Conservation (phyloP, 2,113 vertebrate species). For the Lynx canadensis region DNA sequence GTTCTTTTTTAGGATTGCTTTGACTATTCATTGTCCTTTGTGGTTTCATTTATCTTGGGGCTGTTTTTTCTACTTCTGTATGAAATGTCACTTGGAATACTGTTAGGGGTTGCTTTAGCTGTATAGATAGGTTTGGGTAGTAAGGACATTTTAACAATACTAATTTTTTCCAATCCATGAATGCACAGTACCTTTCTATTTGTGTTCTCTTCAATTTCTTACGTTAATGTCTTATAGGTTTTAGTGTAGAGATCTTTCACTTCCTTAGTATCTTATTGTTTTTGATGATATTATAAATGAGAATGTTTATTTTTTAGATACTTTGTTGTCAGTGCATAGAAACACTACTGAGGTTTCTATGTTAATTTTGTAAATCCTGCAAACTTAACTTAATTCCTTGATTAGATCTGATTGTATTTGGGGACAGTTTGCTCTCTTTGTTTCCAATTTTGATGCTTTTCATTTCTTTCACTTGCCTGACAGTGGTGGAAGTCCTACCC, state of each 20-base stretch:
- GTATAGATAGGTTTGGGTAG: not conserved
- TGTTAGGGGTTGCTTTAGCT: not conserved
- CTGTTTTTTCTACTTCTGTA: not conserved
- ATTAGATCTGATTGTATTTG: not conserved
- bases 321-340: not conserved
- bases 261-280: not conserved
- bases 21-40: not conserved
- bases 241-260: not conserved
- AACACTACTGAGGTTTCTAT: not conserved
- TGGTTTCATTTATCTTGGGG: not conserved
- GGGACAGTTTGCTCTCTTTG: not conserved
- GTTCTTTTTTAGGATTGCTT: not conserved
- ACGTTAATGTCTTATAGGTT: not conserved
- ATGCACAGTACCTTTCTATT: not conserved
- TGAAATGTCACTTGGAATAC: not conserved
- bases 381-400: not conserved
- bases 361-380: not conserved
- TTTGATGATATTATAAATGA: not conserved
- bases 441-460: not conserved
- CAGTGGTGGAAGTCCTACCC: not conserved
- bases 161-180: not conserved
- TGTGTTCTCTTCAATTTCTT: not conserved
- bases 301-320: not conserved
- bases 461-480: not conserved
- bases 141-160: not conserved